These are phyloP conservation scores for Psix sp. DNA, from an alignment of 1,140 invertebrate genomes.

Conservation along the genomic window DNA sequence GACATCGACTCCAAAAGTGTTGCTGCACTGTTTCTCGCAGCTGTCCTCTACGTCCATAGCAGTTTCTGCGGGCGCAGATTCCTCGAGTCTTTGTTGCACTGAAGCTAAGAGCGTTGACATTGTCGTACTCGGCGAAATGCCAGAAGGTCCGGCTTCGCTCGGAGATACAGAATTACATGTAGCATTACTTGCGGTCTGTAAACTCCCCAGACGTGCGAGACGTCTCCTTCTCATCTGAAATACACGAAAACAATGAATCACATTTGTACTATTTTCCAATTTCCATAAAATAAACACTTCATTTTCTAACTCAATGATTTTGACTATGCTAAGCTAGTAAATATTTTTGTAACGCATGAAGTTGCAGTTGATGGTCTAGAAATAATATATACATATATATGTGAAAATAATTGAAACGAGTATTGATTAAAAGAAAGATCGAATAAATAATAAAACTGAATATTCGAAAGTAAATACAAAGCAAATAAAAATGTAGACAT, in stretches of 20 bases:
- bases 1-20: constrained; percentile 78
- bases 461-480: too few relatives aligned
- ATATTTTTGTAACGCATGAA: too few relatives aligned
- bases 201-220: constrained; percentile 13
- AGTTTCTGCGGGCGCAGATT: constrained; percentile 58
- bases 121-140: constrained; percentile 66
- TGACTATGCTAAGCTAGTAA: too few relatives aligned
- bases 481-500: too few relatives aligned
- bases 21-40: constrained; percentile 76
- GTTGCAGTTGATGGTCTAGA: too few relatives aligned
- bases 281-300: constrained; percentile 21
- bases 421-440: too few relatives aligned
- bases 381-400: too few relatives aligned
- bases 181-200: constrained; percentile 6
- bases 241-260: background rate
- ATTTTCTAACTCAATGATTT: background rate
- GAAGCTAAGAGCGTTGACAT: constrained; percentile 55
- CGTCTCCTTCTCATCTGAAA: constrained; percentile 29
- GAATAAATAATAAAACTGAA: too few relatives aligned
- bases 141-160: constrained; percentile 67
- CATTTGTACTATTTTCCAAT: too few relatives aligned
- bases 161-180: constrained; percentile 57
- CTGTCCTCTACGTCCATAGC: constrained; percentile 80
- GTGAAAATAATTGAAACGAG: too few relatives aligned
- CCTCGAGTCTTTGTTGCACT: constrained; percentile 59